Conservation (phyloP, 2,888 invertebrate genomes). For the Leptinotarsa juncta region DNA sequence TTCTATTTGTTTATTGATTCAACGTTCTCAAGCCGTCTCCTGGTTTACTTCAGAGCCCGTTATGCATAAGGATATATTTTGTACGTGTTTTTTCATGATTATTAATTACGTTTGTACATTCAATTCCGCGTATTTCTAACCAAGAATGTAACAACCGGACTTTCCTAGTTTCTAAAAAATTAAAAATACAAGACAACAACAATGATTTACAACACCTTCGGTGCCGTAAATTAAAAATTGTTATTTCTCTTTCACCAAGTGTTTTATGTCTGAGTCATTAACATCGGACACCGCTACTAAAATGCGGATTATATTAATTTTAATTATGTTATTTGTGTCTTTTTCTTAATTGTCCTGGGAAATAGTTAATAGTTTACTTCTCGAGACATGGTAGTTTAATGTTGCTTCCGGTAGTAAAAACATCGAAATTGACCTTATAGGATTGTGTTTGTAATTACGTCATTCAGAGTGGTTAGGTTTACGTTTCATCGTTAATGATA, state of each 20-base stretch:
- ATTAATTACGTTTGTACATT: not conserved
- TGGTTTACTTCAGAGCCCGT: too few species aligned
- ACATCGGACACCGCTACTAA: constrained; percentile 13
- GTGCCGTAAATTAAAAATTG: constrained; percentile 19
- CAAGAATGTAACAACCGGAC: constrained; percentile 16
- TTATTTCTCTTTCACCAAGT: not conserved
- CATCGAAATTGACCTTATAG: not conserved
- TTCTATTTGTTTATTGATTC: too few species aligned
- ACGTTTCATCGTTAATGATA: not conserved
- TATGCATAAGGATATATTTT: not conserved
- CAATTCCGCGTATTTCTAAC: not conserved
- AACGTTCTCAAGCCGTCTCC: too few species aligned
- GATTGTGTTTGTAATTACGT: constrained; percentile 8
- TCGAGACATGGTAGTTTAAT: constrained; percentile 5
- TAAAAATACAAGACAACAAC: constrained; percentile 17
- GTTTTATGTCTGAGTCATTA: constrained; percentile 4
- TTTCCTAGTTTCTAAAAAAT: constrained; percentile 9
- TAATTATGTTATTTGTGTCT: constrained; percentile 13
- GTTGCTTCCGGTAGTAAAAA: constrained; percentile 10
- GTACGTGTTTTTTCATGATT: not conserved
- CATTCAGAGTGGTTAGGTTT: not conserved
- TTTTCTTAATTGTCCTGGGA: constrained; percentile 15
- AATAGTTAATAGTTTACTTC: constrained; percentile 9
- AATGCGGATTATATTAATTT: constrained; percentile 8
- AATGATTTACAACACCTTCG: constrained; percentile 11